Evolutionary conservation across 1,140 invertebrate genomes (phyloP).

Genomic region (Trichoplusia ni): DNA sequence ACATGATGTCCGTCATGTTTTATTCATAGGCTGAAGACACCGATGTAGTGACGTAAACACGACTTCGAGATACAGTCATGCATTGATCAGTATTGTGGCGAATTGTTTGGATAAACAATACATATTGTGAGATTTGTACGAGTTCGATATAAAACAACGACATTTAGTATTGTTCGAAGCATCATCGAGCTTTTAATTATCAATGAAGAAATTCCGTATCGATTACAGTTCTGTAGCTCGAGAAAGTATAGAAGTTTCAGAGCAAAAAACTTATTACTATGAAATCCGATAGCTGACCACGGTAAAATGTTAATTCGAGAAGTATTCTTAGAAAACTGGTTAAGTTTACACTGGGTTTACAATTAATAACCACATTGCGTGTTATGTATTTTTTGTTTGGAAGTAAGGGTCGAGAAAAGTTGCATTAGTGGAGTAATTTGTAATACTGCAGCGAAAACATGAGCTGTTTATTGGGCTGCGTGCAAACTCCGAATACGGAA

Average conservation of each 20-base stretch:
- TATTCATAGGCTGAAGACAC: slow-evolving; percentile 67
- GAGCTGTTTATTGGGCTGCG: background rate
- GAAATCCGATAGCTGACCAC: background rate
- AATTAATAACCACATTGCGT: slow-evolving; percentile 48
- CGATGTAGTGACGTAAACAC: slow-evolving; percentile 57
- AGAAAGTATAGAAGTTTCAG: background rate
- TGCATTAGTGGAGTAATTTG: slow-evolving; percentile 16
- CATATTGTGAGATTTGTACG: slow-evolving; percentile 51
- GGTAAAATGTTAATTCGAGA: slow-evolving; percentile 41
- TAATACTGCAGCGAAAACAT: slow-evolving; percentile 14
- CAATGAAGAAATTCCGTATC: background rate
- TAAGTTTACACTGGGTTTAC: slow-evolving; percentile 30
- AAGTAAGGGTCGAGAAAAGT: slow-evolving; percentile 23
- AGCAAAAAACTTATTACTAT: background rate
- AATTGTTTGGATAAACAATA: slow-evolving; percentile 58
- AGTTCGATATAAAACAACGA: slow-evolving; percentile 31
- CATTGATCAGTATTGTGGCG: slow-evolving; percentile 59
- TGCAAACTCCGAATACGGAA: background rate
- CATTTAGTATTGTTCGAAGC: slow-evolving; percentile 35
- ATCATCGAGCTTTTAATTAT: background rate
- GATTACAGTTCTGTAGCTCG: background rate
- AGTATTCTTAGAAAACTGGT: slow-evolving; percentile 8
- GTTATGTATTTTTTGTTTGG: slow-evolving; percentile 16
- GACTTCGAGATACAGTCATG: slow-evolving; percentile 48
- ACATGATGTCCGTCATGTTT: slow-evolving; percentile 62